phyloP scores from a whole-genome alignment of 1,140 invertebrate genomes.

The Agraylea sexmaculata region DNA sequence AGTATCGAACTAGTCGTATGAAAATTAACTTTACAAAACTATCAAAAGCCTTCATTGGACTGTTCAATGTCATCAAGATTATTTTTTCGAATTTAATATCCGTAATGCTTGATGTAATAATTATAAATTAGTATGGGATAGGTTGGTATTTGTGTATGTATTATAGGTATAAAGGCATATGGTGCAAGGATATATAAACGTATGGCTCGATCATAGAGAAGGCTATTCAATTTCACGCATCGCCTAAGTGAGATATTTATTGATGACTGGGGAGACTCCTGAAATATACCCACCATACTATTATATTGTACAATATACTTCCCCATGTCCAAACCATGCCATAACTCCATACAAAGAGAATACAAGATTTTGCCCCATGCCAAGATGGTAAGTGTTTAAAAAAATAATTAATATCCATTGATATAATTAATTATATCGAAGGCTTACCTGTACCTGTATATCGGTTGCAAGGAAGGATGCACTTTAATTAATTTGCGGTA shows the following conservation, averaged over 20 bases:
- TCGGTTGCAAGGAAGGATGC: background rate
- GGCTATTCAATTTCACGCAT: slow-evolving; percentile 22
- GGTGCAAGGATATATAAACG: too few relatives aligned
- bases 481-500: slow-evolving; percentile 14
- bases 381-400: background rate
- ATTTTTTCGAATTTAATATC: too few relatives aligned
- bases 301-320: background rate
- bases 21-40: too few relatives aligned
- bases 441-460: background rate
- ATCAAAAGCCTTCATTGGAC: too few relatives aligned
- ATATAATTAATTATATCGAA: background rate
- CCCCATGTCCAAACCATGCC: background rate
- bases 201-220: slow-evolving; percentile 16
- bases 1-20: too few relatives aligned
- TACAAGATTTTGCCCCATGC: background rate
- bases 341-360: background rate
- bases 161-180: too few relatives aligned
- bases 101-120: too few relatives aligned
- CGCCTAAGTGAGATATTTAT: slow-evolving; percentile 20
- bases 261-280: slow-evolving; percentile 1
- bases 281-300: background rate
- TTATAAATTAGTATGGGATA: too few relatives aligned
- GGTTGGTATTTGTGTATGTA: too few relatives aligned
- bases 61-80: too few relatives aligned
- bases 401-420: slow-evolving; percentile 1